Base-by-base conservation (phyloP, 2,113 vertebrate genomes). In the Chelonoidis abingdonii region DNA sequence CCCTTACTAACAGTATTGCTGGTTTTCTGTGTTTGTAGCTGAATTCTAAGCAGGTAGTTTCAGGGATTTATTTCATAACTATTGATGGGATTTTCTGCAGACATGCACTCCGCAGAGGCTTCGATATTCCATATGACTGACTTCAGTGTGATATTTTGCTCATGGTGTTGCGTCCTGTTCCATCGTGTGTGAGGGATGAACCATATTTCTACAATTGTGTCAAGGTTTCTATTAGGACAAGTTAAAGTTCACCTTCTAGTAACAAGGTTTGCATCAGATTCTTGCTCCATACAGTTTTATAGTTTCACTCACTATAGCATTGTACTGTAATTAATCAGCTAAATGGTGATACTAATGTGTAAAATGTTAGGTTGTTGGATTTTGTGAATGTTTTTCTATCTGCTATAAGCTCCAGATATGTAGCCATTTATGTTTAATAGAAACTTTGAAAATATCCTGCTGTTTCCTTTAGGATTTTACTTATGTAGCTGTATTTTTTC, bases 401-500 rank as follows among this genome's bases (percentile, higher is more conserved):
- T 93, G 41, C 83, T 35, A 0, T 83, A 50, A 84, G 72, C 83
- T 93, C 88, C 81, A 88, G n/a, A 80, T 88, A 72, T 0, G 16
- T 52, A 94, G 87, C 93, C 92, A 47, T 79, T 91, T 84, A 84
- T 89, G 86, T 95, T 75, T 62, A 95, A 27, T 57, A 2, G 56
- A 94, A 97, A 95, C 89, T 93, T 94, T 87, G 90, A 81, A 86
- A 62, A 47, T 54, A 87, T 91, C 96, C 95, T 25, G 16, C 97
- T 29, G 50, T 80, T 95, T 84, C 92, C 82, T 97, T 97, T 69
- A 86, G 94, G 95, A 96, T 87, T 81, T 89, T 93, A 94, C 93
- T 97, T 90, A 49, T 91, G 92, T 80, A 83, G 97, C 91, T 76
- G 96, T 97, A 49, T 95, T 98, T 97, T 97, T 98, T 92, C 93